Conservation (phyloP, 2,797 vertebrate species). For the Odontamblyopus rebecca region DNA sequence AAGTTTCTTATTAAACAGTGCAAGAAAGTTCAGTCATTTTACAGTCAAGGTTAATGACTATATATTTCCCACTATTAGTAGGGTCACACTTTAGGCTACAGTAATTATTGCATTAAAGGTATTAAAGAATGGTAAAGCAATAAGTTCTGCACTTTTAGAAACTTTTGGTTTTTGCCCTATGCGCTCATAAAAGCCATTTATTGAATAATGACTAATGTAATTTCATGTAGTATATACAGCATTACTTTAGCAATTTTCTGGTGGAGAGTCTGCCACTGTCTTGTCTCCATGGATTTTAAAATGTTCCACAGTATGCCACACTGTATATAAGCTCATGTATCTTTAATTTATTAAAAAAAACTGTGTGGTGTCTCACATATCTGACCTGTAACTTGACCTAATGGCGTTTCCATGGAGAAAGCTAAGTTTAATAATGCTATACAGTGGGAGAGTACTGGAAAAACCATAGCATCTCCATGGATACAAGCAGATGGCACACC, state of each 20-base stretch:
- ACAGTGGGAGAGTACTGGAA: neutral
- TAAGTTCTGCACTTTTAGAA: neutral
- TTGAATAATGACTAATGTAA: neutral
- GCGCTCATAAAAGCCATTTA: neutral
- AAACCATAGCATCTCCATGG: too few relatives aligned
- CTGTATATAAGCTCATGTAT: too few relatives aligned
- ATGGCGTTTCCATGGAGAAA: neutral
- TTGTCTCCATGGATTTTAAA: too few relatives aligned
- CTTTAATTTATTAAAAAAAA: too few relatives aligned
- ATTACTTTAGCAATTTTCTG: too few relatives aligned
- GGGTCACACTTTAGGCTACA: neutral
- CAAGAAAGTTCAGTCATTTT: neutral
- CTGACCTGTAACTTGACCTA: neutral
- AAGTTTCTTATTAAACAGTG: neutral
- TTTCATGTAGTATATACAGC: neutral
- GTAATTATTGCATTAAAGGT: neutral
- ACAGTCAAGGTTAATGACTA: neutral
- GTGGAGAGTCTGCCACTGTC: too few relatives aligned
- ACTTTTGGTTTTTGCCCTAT: neutral
- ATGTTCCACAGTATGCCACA: too few relatives aligned
- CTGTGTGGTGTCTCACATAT: neutral
- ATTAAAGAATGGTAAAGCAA: constrained; percentile 4
- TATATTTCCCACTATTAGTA: neutral
- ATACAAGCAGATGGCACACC: too few relatives aligned
- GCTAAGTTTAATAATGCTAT: neutral